Evolutionary conservation across 2,797 vertebrate species (phyloP).

Genomic region (Thunnus albacares): DNA sequence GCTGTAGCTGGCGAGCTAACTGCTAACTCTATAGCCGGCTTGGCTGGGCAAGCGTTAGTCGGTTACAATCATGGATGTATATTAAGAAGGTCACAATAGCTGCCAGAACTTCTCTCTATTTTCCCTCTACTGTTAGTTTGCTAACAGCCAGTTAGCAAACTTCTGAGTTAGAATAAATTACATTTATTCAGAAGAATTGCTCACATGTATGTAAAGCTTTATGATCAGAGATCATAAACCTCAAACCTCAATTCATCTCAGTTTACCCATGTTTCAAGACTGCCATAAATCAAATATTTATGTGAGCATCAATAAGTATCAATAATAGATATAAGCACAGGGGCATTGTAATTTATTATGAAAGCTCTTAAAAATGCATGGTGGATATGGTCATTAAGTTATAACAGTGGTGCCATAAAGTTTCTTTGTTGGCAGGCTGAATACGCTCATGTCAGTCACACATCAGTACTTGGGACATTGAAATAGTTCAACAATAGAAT

Average conservation of each 20-base stretch:
- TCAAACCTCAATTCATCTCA: too few relatives aligned
- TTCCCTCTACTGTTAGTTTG: too few relatives aligned
- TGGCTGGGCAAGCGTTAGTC: too few relatives aligned
- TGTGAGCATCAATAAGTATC: conserved; percentile 1
- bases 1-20: too few relatives aligned
- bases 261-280: neutral
- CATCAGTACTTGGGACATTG: conserved; percentile 31
- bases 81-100: too few relatives aligned
- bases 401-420: conserved; percentile 38
- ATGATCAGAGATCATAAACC: too few relatives aligned
- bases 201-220: neutral
- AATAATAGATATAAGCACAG: conserved; percentile 12
- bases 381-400: conserved; percentile 37
- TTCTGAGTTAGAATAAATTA: neutral
- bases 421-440: conserved; percentile 50
- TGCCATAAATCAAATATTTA: neutral
- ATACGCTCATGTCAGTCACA: conserved; percentile 47
- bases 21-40: too few relatives aligned
- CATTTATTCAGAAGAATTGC: neutral
- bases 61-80: too few relatives aligned
- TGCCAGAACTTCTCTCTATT: too few relatives aligned
- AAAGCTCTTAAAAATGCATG: conserved; percentile 8
- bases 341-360: conserved; percentile 23
- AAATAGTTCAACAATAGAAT: conserved; percentile 29
- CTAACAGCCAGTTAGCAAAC: too few relatives aligned